Conservation (phyloP, 2,888 invertebrate genomes). For the Serripes groenlandicus region DNA sequence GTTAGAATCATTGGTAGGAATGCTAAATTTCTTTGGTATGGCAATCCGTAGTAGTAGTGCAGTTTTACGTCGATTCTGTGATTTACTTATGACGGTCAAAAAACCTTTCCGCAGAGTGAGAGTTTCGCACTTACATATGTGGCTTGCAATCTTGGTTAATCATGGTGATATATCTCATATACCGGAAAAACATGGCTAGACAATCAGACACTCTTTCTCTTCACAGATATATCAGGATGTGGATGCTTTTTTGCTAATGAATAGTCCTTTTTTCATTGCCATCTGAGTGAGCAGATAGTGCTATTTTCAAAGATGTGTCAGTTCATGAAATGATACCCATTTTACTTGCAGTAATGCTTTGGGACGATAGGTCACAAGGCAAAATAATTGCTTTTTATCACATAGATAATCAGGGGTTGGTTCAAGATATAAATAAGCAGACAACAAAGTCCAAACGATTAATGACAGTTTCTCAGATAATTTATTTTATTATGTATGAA, state of each 20-base stretch:
- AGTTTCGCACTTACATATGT: neutral
- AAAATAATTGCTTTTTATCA: no score
- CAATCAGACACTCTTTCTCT: neutral
- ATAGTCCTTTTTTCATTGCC: neutral
- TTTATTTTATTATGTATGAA: no score
- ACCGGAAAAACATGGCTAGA: neutral
- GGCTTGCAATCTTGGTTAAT: neutral
- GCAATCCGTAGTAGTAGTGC: neutral
- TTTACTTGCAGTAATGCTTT: neutral
- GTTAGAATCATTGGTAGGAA: neutral
- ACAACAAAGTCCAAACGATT: no score
- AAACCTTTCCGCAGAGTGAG: neutral
- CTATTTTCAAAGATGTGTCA: neutral
- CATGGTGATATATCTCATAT: neutral
- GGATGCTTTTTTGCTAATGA: neutral
- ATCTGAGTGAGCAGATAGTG: neutral
- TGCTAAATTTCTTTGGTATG: neutral
- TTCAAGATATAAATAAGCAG: no score
- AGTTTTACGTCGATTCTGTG: neutral
- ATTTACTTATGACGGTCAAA: neutral
- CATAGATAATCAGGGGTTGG: no score
- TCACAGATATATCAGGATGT: neutral
- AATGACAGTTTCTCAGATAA: no score
- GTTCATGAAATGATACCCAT: conserved; percentile 1
- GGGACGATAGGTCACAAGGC: no score